These are phyloP conservation scores for Nasonia giraulti DNA, from an alignment of 1,140 invertebrate species.

Conservation along the genomic window DNA sequence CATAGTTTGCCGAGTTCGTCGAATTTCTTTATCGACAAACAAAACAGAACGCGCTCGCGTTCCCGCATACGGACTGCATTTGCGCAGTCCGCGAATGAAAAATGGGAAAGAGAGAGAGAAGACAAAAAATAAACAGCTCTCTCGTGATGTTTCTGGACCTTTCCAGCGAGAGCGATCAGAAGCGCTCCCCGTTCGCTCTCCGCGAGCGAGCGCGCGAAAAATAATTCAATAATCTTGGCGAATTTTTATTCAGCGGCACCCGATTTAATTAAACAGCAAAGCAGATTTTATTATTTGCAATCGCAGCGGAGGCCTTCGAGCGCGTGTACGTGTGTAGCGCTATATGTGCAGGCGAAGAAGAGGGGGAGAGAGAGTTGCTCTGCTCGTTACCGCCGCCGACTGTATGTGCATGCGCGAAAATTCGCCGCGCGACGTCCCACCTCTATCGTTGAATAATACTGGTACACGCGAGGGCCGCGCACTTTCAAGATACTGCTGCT, in stretches of 20 bases:
- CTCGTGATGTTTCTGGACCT: slow-evolving; percentile 17
- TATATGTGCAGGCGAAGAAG: not conserved
- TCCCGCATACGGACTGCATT: slow-evolving; percentile 13
- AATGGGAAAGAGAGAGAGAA: slow-evolving; percentile 41
- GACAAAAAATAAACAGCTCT: slow-evolving; percentile 40
- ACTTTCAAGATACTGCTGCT: slow-evolving; percentile 1
- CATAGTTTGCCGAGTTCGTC: slow-evolving; percentile 49
- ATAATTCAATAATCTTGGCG: slow-evolving; percentile 64
- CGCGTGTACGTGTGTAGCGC: not conserved
- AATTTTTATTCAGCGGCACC: slow-evolving; percentile 61
- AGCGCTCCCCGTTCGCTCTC: not conserved
- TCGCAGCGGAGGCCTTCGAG: slow-evolving; percentile 30
- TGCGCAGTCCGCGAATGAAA: slow-evolving; percentile 21
- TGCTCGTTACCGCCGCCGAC: not conserved
- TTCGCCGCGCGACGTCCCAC: not conserved
- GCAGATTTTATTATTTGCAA: slow-evolving; percentile 67
- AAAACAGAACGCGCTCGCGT: slow-evolving; percentile 17
- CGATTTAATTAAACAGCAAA: slow-evolving; percentile 65
- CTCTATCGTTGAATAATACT: not conserved
- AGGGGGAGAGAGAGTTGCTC: not conserved
- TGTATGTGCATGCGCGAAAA: not conserved
- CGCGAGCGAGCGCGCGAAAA: slow-evolving; percentile 43
- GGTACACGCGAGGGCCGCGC: not conserved
- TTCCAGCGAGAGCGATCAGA: not conserved
- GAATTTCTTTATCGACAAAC: slow-evolving; percentile 52